These are phyloP conservation scores for Basileuterus tristriatus DNA, from an alignment of 2,797 vertebrate genomes.

Conservation along the genomic window DNA sequence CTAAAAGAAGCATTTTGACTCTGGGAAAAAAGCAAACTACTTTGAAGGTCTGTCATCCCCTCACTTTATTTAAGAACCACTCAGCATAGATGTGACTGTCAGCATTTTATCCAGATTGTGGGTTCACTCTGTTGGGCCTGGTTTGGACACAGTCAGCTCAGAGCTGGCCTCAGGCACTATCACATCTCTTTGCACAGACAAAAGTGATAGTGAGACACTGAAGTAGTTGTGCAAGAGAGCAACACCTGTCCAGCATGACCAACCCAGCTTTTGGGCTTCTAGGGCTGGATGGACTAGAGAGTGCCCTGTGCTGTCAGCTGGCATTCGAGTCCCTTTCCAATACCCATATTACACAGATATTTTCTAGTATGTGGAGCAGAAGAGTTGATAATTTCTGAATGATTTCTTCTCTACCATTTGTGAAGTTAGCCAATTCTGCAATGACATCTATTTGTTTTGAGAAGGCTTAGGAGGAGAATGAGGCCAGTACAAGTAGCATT, in stretches of 20 bases:
- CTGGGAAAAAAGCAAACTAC: neutral
- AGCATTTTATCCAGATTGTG: neutral
- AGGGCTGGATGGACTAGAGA: neutral
- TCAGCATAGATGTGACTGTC: fast-evolving
- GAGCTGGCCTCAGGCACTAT: neutral
- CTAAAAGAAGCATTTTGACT: neutral
- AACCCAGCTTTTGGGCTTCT: neutral
- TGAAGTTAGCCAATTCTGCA: neutral
- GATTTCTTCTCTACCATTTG: neutral
- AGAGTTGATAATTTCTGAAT: constrained; percentile 15
- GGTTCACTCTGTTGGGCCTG: neutral
- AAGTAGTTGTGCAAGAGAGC: neutral
- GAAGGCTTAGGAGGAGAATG: neutral
- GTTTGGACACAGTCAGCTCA: neutral
- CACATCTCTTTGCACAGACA: neutral
- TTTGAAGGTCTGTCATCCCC: neutral
- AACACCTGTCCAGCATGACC: neutral
- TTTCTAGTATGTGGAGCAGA: neutral
- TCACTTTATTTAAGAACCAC: neutral
- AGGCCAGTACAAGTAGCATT: neutral
- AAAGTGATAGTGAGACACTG: neutral
- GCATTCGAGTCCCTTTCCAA: neutral
- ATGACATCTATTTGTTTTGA: constrained; percentile 9
- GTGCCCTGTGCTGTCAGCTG: neutral
- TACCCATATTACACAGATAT: neutral